Percentiles rank a stretch among this genome's conserved stretches.
phyloP scores from a whole-genome alignment of 2,113 vertebrate species.

The Ctenomys sociabilis region DNA sequence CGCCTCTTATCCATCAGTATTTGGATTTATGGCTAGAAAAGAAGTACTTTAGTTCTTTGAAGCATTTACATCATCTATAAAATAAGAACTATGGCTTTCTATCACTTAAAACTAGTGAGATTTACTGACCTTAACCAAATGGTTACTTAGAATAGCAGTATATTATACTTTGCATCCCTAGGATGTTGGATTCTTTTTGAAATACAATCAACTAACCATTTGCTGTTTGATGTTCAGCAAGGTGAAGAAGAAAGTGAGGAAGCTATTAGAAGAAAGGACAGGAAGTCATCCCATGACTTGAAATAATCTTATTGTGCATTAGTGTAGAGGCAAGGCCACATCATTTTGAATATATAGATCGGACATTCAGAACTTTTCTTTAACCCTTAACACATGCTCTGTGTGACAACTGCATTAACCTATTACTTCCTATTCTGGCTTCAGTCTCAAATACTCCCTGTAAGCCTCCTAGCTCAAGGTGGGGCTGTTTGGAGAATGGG shows the following conservation, averaged over 20 bases:
- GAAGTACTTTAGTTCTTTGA: constrained; percentile 55
- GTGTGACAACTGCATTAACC: neutral
- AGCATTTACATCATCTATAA: constrained; percentile 63
- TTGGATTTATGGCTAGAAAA: constrained; percentile 66
- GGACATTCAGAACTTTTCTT: constrained; percentile 1
- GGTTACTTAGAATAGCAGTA: constrained; percentile 58
- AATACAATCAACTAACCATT: neutral
- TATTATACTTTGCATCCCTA: constrained; percentile 40
- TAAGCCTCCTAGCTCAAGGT: neutral
- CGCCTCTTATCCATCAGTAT: constrained; percentile 28
- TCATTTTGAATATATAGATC: neutral
- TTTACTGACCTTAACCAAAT: constrained; percentile 68
- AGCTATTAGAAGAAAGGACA: neutral
- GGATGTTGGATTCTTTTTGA: constrained; percentile 55
- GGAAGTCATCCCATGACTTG: neutral
- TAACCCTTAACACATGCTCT: neutral
- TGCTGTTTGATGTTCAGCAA: constrained; percentile 55
- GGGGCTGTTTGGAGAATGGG: neutral
- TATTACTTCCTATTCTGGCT: neutral
- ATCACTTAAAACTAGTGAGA: constrained; percentile 50
- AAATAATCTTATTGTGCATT: neutral
- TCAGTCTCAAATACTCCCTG: neutral
- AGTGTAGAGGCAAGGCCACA: neutral
- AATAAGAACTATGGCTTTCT: constrained; percentile 59
- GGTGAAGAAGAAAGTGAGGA: constrained; percentile 26